These are phyloP conservation scores for Drosophila trapezifrons DNA, from an alignment of 1,140 invertebrate genomes.

Conservation along the genomic window DNA sequence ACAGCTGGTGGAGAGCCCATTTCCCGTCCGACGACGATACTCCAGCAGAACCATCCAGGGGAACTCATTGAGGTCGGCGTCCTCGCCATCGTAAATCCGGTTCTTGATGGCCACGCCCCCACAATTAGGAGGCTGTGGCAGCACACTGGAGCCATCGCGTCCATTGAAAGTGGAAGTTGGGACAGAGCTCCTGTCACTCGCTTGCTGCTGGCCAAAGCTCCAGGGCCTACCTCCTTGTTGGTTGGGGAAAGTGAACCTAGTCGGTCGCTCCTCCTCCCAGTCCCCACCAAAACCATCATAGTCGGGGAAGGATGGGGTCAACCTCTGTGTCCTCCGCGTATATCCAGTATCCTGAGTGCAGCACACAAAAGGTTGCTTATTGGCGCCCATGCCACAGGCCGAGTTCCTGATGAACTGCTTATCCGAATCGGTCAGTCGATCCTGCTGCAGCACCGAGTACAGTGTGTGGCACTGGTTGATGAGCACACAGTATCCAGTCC, in stretches of 20 bases:
- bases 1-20: conserved; percentile 84
- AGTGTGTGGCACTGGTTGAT: conserved; percentile 69
- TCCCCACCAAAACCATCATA: conserved; percentile 45
- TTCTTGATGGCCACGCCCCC: conserved; percentile 75
- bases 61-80: conserved; percentile 85
- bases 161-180: not conserved
- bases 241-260: conserved; percentile 36
- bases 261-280: conserved; percentile 20
- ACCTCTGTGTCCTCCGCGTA: conserved; percentile 21
- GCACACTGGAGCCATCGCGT: conserved; percentile 48
- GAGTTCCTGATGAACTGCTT: conserved; percentile 66
- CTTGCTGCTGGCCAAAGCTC: conserved; percentile 50
- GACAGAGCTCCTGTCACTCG: conserved; percentile 3
- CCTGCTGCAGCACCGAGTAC: conserved; percentile 62
- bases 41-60: conserved; percentile 88
- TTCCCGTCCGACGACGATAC: conserved; percentile 82
- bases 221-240: conserved; percentile 35
- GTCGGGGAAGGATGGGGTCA: conserved; percentile 29
- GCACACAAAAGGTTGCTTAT: conserved; percentile 67
- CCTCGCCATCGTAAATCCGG: conserved; percentile 77
- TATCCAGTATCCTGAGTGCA: conserved; percentile 76
- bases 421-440: conserved; percentile 30
- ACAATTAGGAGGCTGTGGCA: conserved; percentile 70
- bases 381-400: conserved; percentile 53
- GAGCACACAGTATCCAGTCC: conserved; percentile 63